Percentiles rank a stretch among this genome's conserved stretches.
Conservation (phyloP, 2,888 invertebrate genomes). For the Anorthoa munda region DNA sequence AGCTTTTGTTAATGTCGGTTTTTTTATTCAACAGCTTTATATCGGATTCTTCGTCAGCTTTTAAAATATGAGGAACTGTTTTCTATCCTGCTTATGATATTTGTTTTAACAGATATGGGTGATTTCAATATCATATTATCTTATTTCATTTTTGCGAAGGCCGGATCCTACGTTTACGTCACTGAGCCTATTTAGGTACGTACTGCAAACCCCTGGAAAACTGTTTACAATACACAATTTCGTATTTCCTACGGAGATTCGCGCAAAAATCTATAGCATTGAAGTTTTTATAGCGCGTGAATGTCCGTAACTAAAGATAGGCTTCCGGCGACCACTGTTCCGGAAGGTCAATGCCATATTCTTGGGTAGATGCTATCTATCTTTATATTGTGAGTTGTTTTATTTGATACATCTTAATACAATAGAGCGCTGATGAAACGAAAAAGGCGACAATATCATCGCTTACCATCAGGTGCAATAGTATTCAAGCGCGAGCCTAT, state of each 20-base stretch:
- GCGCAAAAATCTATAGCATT: slow-evolving; percentile 4
- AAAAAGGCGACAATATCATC: too few relatives aligned
- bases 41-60: not conserved
- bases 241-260: not conserved
- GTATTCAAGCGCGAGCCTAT: too few relatives aligned
- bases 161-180: too few relatives aligned
- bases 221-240: not conserved
- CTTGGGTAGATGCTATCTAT: not conserved
- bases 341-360: slow-evolving; percentile 51
- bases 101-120: too few relatives aligned
- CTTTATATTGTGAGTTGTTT: not conserved
- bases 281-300: slow-evolving; percentile 30
- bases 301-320: slow-evolving; percentile 42
- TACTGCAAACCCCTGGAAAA: not conserved
- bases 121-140: too few relatives aligned
- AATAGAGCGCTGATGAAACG: not conserved
- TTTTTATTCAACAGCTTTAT: too few relatives aligned
- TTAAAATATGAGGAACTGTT: not conserved
- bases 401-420: not conserved
- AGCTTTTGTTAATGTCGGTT: not conserved
- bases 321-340: slow-evolving; percentile 22
- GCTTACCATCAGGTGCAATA: too few relatives aligned
- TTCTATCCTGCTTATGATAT: not conserved
- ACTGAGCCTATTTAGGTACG: too few relatives aligned
- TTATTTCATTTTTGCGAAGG: not conserved